Evolutionary conservation across 2,888 invertebrate genomes (phyloP).

Genomic region (Drosophila kanekoi): DNA sequence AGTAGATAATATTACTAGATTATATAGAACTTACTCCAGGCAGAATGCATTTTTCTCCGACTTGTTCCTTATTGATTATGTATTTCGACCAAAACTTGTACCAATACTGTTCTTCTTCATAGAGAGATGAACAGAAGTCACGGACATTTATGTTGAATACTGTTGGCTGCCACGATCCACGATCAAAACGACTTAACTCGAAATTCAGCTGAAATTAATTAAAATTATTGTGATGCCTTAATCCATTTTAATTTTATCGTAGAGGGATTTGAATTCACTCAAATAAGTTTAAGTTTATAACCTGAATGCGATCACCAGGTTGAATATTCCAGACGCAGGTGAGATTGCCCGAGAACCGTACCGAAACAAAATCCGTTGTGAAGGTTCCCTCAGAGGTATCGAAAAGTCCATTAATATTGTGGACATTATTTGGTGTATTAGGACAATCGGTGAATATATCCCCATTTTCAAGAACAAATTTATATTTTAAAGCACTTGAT

Average conservation of each 20-base stretch:
- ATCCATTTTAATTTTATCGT: too few species aligned
- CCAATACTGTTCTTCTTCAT: constrained; percentile 19
- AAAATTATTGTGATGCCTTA: too few species aligned
- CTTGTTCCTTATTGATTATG: constrained; percentile 17
- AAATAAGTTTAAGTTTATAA: constrained; percentile 6
- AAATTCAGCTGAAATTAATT: not conserved
- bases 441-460: constrained; percentile 17
- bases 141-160: not conserved
- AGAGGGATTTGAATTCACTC: too few species aligned
- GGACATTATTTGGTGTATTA: not conserved
- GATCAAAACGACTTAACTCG: not conserved
- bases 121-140: constrained; percentile 5
- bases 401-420: not conserved
- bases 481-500: constrained; percentile 26
- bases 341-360: constrained; percentile 4
- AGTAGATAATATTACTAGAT: not conserved
- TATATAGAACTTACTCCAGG: constrained; percentile 31
- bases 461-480: not conserved
- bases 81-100: constrained; percentile 26
- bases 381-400: not conserved
- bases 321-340: constrained; percentile 27
- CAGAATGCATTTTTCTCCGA: constrained; percentile 23
- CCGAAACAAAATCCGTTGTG: fast-evolving
- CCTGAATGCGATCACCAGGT: constrained; percentile 19
- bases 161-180: constrained; percentile 33